These are phyloP conservation scores for Helogale parvula DNA, from an alignment of 2,113 vertebrate species.

Conservation along the genomic window DNA sequence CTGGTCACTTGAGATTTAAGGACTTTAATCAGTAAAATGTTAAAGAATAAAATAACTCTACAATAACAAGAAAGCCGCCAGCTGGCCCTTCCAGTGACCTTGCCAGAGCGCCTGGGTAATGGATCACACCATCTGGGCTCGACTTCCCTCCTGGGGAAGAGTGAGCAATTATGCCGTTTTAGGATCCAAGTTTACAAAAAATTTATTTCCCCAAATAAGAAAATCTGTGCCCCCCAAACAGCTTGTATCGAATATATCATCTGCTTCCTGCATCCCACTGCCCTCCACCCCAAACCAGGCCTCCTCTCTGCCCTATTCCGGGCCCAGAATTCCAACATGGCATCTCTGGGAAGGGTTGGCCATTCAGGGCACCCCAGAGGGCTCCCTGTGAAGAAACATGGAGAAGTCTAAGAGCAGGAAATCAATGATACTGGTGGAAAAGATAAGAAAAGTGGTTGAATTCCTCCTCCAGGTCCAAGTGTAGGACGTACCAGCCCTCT, in stretches of 20 bases:
- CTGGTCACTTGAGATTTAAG: neutral
- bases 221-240: neutral
- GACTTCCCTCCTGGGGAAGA: conserved; percentile 1
- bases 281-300: neutral
- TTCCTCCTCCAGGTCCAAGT: neutral
- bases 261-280: neutral
- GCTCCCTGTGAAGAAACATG: neutral
- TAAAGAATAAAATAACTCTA: conserved; percentile 43
- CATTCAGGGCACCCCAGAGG: neutral
- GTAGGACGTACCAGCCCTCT: neutral
- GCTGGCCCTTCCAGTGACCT: conserved; percentile 13
- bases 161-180: neutral
- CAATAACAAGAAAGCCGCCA: conserved; percentile 20
- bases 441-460: neutral
- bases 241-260: neutral
- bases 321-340: neutral
- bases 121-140: neutral
- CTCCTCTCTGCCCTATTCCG: neutral
- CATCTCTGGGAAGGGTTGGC: neutral
- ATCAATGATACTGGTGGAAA: neutral
- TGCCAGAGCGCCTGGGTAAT: neutral
- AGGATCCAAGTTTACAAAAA: conserved; percentile 16
- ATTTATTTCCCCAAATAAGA: neutral
- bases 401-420: neutral
- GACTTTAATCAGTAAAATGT: conserved; percentile 5